phyloP scores from a whole-genome alignment of 1,140 invertebrate species.

The Ylistrum balloti region DNA sequence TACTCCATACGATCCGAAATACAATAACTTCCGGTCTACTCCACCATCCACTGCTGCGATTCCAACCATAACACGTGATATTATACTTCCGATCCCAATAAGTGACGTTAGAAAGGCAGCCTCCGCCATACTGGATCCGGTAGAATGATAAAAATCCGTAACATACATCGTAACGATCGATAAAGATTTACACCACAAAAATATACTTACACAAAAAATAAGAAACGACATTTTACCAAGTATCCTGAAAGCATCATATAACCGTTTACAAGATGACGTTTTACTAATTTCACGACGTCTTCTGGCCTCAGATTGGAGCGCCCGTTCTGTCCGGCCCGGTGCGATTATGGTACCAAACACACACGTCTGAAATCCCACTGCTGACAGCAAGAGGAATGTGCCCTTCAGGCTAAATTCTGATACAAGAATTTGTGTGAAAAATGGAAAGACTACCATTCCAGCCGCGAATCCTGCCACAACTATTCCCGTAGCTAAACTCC shows the following conservation, averaged over 20 bases:
- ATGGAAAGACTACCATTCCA: constrained; percentile 41
- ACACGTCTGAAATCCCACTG: constrained; percentile 34
- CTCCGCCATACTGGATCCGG: constrained; percentile 42
- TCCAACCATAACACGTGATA: constrained; percentile 47
- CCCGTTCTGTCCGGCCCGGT: neutral
- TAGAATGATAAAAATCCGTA: constrained; percentile 41
- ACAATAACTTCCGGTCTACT: constrained; percentile 46
- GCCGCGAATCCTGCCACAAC: constrained; percentile 40
- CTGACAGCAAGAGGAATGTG: constrained; percentile 44
- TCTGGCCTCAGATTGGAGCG: neutral
- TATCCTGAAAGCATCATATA: constrained; percentile 25
- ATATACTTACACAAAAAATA: constrained; percentile 47
- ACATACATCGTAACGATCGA: neutral
- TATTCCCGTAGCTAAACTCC: constrained; percentile 41
- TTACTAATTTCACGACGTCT: neutral
- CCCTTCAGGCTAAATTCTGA: constrained; percentile 35
- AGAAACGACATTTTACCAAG: neutral
- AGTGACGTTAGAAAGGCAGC: constrained; percentile 46
- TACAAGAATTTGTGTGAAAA: constrained; percentile 42
- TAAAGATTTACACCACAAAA: constrained; percentile 43
- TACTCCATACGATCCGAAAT: constrained; percentile 48
- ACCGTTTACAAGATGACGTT: neutral
- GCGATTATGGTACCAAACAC: constrained; percentile 42
- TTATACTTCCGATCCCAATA: constrained; percentile 41
- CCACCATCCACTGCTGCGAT: constrained; percentile 8